Percentiles rank a stretch among this genome's conserved stretches.
These are phyloP conservation scores for Zaprionus tsacasi DNA, from an alignment of 1,140 invertebrate genomes.

Conservation along the genomic window DNA sequence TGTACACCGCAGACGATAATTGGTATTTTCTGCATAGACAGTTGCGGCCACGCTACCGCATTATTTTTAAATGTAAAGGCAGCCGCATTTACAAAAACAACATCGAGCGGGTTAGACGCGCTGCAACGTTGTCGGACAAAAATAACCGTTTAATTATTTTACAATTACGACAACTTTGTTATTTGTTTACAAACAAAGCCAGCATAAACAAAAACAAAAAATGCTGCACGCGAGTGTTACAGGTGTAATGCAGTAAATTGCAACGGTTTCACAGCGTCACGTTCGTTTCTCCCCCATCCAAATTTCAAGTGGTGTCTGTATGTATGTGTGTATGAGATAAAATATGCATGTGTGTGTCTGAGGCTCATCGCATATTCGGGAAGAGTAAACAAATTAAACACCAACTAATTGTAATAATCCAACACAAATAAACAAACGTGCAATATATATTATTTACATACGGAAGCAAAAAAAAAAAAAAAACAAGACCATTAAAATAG, in stretches of 20 bases:
- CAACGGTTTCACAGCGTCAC: constrained; percentile 28
- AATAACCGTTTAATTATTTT: constrained; percentile 49
- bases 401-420: constrained; percentile 33
- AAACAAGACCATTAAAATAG: constrained; percentile 29
- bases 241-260: constrained; percentile 46
- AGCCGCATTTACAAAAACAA: constrained; percentile 49
- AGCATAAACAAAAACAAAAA: constrained; percentile 21
- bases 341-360: constrained; percentile 33
- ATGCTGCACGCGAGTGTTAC: constrained; percentile 33
- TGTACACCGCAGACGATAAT: background rate
- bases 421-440: constrained; percentile 44
- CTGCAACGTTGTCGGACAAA: constrained; percentile 37
- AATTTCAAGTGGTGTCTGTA: constrained; percentile 12
- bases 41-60: constrained; percentile 24
- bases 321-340: constrained; percentile 32
- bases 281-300: background rate
- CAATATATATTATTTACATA: constrained; percentile 32
- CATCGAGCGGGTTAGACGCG: constrained; percentile 43
- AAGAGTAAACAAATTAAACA: constrained; percentile 43
- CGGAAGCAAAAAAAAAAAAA: constrained; percentile 19
- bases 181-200: constrained; percentile 54
- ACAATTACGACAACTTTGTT: constrained; percentile 43
- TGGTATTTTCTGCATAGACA: constrained; percentile 23
- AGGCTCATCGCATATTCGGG: constrained; percentile 21
- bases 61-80: constrained; percentile 38